Evolutionary conservation across 2,888 invertebrate species (phyloP), one percentile per base, ranked within the genome.

Genomic region (Athalia rosae): DNA sequence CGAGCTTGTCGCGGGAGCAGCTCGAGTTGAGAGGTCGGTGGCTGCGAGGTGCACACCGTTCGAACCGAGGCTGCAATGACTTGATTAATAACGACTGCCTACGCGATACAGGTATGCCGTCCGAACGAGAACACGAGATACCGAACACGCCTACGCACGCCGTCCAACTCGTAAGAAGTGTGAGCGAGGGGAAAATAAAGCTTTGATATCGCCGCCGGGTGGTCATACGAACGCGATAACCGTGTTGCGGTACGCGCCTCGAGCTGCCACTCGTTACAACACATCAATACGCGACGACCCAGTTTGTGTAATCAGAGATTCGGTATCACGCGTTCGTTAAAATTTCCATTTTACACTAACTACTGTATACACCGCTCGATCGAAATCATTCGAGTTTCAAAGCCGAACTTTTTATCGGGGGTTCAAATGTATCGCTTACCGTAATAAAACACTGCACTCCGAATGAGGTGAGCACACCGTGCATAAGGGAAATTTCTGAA

Each of bases 41-140:
- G 80, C 79, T 28, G 28, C 28, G n/a, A n/a, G n/a, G n/a, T 28
- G 28, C 28, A 81, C 81, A 76, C 81, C 80, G 79, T 80, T 81
- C 80, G 81, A 80, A 77, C 83, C 80, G 82, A 80, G 80, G 83
- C 81, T 81, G 86, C 87, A 87, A 88, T 87, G 86, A 87, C 87
- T 88, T 85, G 88, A 88, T 89, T 88, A 89, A 88, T 89, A 88
- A 88, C 84, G 83, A 83, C 86, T 85, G 82, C 71, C 71, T 71
- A 67, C 67, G 67, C 67, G 53, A 67, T 67, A 8, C 9, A 41
- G 28, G 79, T 84, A 84, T 85, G 85, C 76, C 81, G 80, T 81
- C 82, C 81, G 84, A 84, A 67, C 67, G 67, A 15, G 67, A 50
- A 58, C 43, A 2, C 28, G 28, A 28, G 28, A 2, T 28, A 71